Conservation (phyloP, 1,140 invertebrate genomes). For the Brachionus plicatilis region DNA sequence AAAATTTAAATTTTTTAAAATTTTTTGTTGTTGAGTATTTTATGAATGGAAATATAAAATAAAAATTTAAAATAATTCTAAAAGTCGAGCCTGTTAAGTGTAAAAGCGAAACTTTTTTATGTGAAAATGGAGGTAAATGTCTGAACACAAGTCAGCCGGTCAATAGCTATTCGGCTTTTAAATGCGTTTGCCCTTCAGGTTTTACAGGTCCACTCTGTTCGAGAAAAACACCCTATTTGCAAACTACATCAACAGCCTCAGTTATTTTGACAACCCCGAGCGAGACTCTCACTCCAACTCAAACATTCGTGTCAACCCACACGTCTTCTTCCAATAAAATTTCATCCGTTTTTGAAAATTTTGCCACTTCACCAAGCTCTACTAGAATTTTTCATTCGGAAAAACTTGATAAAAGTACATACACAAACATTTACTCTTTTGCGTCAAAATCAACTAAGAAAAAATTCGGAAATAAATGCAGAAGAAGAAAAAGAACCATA, state of each 20-base stretch:
- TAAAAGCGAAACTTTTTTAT: not conserved
- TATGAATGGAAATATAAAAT: too few species aligned
- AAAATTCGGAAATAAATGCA: not conserved
- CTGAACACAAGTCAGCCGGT: not conserved
- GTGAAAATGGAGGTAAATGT: conserved; percentile 9
- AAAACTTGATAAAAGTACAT: too few species aligned
- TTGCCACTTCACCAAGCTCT: not conserved
- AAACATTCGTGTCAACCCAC: not conserved
- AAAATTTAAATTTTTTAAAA: too few species aligned
- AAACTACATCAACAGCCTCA: not conserved
- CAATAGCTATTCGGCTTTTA: not conserved
- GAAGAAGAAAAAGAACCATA: not conserved
- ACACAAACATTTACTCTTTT: not conserved
- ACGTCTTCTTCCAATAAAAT: not conserved
- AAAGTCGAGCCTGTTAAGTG: not conserved
- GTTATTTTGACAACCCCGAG: not conserved
- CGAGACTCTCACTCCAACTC: not conserved
- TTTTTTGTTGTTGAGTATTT: too few species aligned
- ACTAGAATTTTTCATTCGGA: not conserved
- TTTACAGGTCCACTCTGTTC: not conserved
- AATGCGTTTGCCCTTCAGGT: not conserved
- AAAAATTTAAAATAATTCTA: not conserved
- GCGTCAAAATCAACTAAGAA: not conserved
- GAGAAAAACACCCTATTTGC: not conserved
- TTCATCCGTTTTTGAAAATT: not conserved